phyloP scores from a whole-genome alignment of 2,888 invertebrate genomes.

The Esperia sulphurella region DNA sequence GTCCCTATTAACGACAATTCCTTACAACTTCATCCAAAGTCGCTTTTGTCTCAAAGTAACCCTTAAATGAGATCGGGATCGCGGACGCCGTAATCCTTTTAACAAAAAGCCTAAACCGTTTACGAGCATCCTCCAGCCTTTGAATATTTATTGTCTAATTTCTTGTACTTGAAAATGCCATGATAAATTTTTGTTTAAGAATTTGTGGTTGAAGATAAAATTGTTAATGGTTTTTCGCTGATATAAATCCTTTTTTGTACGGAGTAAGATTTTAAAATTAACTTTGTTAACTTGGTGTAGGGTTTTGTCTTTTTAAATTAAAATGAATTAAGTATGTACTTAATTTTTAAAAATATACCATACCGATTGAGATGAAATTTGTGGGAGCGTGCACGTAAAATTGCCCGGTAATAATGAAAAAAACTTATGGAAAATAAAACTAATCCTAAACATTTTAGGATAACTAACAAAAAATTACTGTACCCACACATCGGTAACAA shows the following conservation, averaged over 20 bases:
- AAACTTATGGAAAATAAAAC: too few species aligned
- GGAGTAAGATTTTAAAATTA: too few species aligned
- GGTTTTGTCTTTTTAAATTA: too few species aligned
- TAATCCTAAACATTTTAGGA: too few species aligned
- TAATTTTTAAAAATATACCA: too few species aligned
- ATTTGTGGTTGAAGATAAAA: neutral
- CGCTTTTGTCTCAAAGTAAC: slow-evolving; percentile 1
- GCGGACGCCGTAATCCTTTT: slow-evolving; percentile 5
- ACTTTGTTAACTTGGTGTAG: too few species aligned
- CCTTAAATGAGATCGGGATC: neutral
- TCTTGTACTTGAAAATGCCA: neutral
- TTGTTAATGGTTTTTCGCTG: neutral
- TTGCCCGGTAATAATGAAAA: too few species aligned
- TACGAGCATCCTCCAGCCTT: neutral
- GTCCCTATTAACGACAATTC: neutral
- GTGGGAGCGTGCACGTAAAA: too few species aligned
- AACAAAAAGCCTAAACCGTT: slow-evolving; percentile 11
- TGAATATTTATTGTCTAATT: slow-evolving; percentile 7
- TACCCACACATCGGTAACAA: too few species aligned
- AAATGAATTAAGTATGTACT: too few species aligned
- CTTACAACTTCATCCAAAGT: neutral
- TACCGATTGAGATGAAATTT: too few species aligned
- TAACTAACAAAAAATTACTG: too few species aligned
- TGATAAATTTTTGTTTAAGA: slow-evolving; percentile 7
- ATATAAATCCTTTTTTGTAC: neutral